phyloP scores from a whole-genome alignment of 2,888 invertebrate species.

The Macaria liturata region DNA sequence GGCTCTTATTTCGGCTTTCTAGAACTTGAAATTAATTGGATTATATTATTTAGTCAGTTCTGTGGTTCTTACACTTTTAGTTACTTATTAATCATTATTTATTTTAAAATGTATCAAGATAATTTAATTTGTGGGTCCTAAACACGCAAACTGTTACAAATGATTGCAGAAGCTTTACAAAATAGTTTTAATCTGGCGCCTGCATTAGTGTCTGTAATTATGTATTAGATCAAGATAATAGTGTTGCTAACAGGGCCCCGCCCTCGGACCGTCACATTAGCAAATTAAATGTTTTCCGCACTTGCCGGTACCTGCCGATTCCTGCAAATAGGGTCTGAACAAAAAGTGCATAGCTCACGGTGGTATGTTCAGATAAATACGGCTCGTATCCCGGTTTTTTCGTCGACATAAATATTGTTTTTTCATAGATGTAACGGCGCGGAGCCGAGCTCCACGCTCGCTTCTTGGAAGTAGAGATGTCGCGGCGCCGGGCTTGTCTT shows the following conservation, averaged over 20 bases:
- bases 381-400: conserved; percentile 74
- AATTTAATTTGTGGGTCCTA: background rate
- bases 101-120: conserved; percentile 1
- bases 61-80: background rate
- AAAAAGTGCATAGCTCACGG: conserved; percentile 75
- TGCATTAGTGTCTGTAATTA: conserved; percentile 22
- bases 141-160: conserved; percentile 15
- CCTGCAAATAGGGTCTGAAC: conserved; percentile 71
- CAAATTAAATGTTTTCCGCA: conserved; percentile 68
- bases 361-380: conserved; percentile 71
- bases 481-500: conserved; percentile 72
- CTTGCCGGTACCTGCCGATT: conserved; percentile 71
- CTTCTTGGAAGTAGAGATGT: conserved; percentile 77
- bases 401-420: conserved; percentile 80
- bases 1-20: conserved; percentile 1
- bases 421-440: conserved; percentile 78
- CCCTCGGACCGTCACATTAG: conserved; percentile 61
- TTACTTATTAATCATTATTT: conserved; percentile 1
- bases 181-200: background rate
- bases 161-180: background rate
- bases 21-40: background rate
- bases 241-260: conserved; percentile 51
- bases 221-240: conserved; percentile 28
- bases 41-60: background rate
- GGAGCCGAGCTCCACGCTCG: conserved; percentile 67